Evolutionary conservation across 2,888 invertebrate genomes (phyloP).

Genomic region (Autographa gamma): DNA sequence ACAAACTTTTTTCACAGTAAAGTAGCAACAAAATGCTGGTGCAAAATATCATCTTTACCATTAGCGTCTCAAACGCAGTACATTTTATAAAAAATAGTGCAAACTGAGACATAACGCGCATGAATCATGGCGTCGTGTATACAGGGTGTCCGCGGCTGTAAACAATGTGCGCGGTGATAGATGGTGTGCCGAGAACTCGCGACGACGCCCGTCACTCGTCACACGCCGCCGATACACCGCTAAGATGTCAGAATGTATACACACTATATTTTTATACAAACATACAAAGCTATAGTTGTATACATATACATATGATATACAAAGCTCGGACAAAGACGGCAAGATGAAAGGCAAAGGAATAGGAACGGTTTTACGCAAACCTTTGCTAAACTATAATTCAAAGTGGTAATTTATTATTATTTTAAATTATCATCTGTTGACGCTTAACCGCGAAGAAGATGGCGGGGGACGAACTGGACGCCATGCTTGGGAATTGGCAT

Average conservation of each 20-base stretch:
- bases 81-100: slow-evolving; percentile 38
- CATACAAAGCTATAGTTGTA: not conserved
- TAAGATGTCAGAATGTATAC: slow-evolving; percentile 26
- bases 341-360: no score
- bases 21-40: slow-evolving; percentile 9
- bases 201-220: slow-evolving; percentile 35
- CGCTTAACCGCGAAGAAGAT: no score
- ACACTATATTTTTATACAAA: slow-evolving; percentile 34
- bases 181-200: slow-evolving; percentile 12
- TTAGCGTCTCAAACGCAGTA: slow-evolving; percentile 29
- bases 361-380: no score
- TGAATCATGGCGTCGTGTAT: slow-evolving; percentile 46
- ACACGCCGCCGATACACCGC: slow-evolving; percentile 27
- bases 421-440: no score
- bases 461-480: no score
- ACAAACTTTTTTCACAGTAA: not conserved
- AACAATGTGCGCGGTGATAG: slow-evolving; percentile 37
- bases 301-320: not conserved
- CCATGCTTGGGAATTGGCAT: no score
- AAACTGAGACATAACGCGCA: slow-evolving; percentile 36
- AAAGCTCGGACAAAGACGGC: no score
- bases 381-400: no score
- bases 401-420: no score
- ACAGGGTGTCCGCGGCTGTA: slow-evolving; percentile 42
- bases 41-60: slow-evolving; percentile 38